Evolutionary conservation across 2,888 invertebrate species (phyloP).

Genomic region (Ormyrus pomaceus): DNA sequence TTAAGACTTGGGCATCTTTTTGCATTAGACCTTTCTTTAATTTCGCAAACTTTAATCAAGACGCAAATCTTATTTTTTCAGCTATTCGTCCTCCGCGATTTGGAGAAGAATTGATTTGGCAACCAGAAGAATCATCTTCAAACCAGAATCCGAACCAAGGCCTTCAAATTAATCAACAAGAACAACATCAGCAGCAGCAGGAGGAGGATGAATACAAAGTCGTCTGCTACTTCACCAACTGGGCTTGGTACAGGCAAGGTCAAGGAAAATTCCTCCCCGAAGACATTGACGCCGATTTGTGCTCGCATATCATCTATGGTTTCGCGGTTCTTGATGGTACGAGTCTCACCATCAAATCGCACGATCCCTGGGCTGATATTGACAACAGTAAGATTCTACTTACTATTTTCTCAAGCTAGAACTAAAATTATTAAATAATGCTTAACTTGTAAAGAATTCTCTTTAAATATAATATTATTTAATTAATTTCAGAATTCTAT

Average conservation of each 20-base stretch:
- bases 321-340: slow-evolving; percentile 91
- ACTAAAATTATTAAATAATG: slow-evolving; percentile 12
- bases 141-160: not conserved
- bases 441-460: slow-evolving; percentile 10
- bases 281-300: slow-evolving; percentile 89
- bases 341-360: slow-evolving; percentile 86
- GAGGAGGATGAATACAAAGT: slow-evolving; percentile 82
- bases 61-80: slow-evolving; percentile 35
- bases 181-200: slow-evolving; percentile 64
- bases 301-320: slow-evolving; percentile 94
- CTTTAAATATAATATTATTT: not conserved
- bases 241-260: slow-evolving; percentile 95
- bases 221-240: slow-evolving; percentile 94
- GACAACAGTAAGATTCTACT: slow-evolving; percentile 84
- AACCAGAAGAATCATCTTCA: slow-evolving; percentile 54
- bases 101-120: slow-evolving; percentile 66
- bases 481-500: slow-evolving; percentile 83
- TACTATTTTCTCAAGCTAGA: slow-evolving; percentile 44
- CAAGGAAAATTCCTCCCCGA: slow-evolving; percentile 88
- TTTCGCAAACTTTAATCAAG: not conserved
- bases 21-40: too few relatives aligned
- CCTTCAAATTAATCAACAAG: slow-evolving; percentile 8
- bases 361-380: slow-evolving; percentile 92
- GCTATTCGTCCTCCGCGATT: slow-evolving; percentile 63
- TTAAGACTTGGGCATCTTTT: too few relatives aligned